Evolutionary conservation across 2,888 invertebrate species (phyloP).

Genomic region (Cyaniris semiargus): DNA sequence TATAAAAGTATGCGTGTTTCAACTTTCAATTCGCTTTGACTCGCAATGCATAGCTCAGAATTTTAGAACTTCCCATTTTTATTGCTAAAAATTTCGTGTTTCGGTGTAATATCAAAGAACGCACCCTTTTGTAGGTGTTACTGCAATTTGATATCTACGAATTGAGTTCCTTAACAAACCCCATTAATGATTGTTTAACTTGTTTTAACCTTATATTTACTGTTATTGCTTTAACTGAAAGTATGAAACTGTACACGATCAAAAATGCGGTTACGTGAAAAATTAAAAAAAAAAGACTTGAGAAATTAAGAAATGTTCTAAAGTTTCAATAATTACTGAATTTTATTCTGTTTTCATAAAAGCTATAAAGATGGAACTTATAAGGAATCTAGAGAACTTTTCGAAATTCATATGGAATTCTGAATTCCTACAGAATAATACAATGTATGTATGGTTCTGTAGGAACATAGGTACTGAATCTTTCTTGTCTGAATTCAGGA

Average conservation of each 20-base stretch:
- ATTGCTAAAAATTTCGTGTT: not conserved
- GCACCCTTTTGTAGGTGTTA: not conserved
- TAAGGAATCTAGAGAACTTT: too few relatives aligned
- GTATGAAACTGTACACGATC: not conserved
- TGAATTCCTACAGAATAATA: too few relatives aligned
- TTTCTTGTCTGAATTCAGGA: too few relatives aligned
- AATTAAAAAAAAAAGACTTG: not conserved
- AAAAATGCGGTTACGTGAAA: not conserved
- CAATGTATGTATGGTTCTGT: too few relatives aligned
- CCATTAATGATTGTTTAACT: not conserved
- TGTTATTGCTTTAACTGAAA: not conserved
- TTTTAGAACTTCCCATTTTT: not conserved
- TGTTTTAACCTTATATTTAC: not conserved
- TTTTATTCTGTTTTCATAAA: too few relatives aligned
- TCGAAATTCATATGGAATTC: too few relatives aligned
- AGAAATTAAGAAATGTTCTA: not conserved
- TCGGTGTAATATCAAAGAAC: not conserved
- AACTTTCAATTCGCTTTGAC: constrained; percentile 16
- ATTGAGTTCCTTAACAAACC: not conserved
- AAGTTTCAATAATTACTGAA: not conserved
- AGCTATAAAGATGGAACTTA: too few relatives aligned
- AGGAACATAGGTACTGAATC: too few relatives aligned
- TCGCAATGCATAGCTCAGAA: not conserved
- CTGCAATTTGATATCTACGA: not conserved
- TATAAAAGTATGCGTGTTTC: constrained; percentile 19